Percentiles rank a stretch among this genome's conserved stretches.
Evolutionary conservation across 2,888 invertebrate species (phyloP).

Genomic region (Chrysolina oricalcia): DNA sequence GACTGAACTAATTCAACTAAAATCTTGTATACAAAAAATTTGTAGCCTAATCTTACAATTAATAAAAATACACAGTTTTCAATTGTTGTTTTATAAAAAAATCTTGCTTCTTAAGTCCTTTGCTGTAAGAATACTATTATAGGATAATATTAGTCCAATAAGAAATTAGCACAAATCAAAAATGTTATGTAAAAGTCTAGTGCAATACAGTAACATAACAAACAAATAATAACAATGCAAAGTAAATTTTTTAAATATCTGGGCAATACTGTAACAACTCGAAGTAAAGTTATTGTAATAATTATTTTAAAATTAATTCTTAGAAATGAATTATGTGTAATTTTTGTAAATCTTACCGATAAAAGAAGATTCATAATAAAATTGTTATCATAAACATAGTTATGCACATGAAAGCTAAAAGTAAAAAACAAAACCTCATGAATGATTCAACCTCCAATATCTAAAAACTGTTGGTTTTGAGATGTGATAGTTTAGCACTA

Average conservation of each 20-base stretch:
- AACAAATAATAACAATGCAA: not conserved
- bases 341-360: not conserved
- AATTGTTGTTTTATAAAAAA: not conserved
- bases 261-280: not conserved
- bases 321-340: not conserved
- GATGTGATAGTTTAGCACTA: too few relatives aligned
- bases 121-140: not conserved
- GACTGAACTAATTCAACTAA: slow-evolving; percentile 4
- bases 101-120: not conserved
- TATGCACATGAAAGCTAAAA: not conserved
- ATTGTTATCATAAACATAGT: not conserved
- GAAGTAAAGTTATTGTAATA: not conserved
- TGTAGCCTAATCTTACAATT: slow-evolving; percentile 12
- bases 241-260: not conserved
- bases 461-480: too few relatives aligned
- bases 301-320: too few relatives aligned
- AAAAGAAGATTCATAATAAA: not conserved
- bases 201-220: too few relatives aligned
- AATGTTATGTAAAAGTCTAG: slow-evolving; percentile 1
- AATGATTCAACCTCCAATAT: too few relatives aligned
- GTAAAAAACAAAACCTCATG: too few relatives aligned
- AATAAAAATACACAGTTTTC: not conserved
- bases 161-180: slow-evolving; percentile 1
- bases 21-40: too few relatives aligned
- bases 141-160: not conserved